Conservation (phyloP, 1,140 invertebrate species). For the Aphelenchoides fujianensis region DNA sequence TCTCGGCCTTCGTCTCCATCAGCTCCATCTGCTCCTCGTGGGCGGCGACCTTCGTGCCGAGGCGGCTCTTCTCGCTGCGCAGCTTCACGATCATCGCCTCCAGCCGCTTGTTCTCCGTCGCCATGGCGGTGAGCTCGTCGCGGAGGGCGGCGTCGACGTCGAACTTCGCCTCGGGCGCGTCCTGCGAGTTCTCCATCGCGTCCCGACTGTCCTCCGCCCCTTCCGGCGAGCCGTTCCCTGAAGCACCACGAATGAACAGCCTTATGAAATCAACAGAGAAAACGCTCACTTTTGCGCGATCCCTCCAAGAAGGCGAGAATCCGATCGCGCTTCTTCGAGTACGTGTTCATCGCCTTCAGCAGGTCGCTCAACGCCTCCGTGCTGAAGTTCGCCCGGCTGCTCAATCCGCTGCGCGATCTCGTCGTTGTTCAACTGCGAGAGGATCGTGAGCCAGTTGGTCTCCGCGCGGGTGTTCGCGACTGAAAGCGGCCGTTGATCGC, state of each 20-base stretch:
- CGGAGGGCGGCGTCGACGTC: slow-evolving; percentile 21
- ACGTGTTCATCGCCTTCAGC: slow-evolving; percentile 6
- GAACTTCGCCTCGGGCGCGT: slow-evolving; percentile 10
- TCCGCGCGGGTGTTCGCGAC: slow-evolving; percentile 7
- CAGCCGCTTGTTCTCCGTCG: slow-evolving; percentile 44
- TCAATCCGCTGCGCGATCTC: slow-evolving; percentile 21
- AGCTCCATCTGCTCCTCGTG: slow-evolving; percentile 35
- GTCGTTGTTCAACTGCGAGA: slow-evolving; percentile 11
- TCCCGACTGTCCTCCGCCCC: slow-evolving; percentile 21
- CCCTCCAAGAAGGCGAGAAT: background rate
- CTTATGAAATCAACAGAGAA: background rate
- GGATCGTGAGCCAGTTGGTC: slow-evolving; percentile 14
- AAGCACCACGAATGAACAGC: background rate
- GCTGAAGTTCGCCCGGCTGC: slow-evolving; percentile 18
- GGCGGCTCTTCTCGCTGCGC: background rate
- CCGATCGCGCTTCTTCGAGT: slow-evolving; percentile 11
- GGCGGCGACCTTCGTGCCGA: slow-evolving; percentile 17
- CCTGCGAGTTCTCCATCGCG: slow-evolving; percentile 9
- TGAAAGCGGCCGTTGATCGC: too few relatives aligned
- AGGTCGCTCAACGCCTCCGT: background rate
- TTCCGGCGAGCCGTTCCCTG: slow-evolving; percentile 5
- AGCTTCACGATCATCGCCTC: slow-evolving; percentile 24
- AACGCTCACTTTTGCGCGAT: slow-evolving; percentile 13
- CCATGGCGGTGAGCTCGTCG: slow-evolving; percentile 27
- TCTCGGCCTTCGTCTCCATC: slow-evolving; percentile 44